Percentiles rank a stretch among this genome's conserved stretches.
Conservation (phyloP, 1,140 invertebrate species). For the Anoplophora glabripennis region DNA sequence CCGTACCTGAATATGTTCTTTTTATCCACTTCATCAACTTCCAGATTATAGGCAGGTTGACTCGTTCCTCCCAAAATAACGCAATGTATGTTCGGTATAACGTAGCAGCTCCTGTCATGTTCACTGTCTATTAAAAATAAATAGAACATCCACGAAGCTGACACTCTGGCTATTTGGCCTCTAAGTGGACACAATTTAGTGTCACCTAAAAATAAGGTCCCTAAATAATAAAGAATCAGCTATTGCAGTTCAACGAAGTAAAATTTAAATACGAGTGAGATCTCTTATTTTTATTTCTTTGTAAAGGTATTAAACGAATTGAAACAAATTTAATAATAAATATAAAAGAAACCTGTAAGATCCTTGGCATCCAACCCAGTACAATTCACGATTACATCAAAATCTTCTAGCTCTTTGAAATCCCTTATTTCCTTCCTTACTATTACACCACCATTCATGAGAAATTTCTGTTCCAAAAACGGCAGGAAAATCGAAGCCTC, state of each 20-base stretch:
- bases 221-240: neutral
- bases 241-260: too few relatives aligned
- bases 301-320: too few relatives aligned
- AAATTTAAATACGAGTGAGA: too few relatives aligned
- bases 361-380: slow-evolving; percentile 61
- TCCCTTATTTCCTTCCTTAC: slow-evolving; percentile 21
- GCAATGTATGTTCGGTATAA: slow-evolving; percentile 68
- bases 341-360: neutral
- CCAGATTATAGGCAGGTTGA: slow-evolving; percentile 63
- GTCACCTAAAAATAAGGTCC: slow-evolving; percentile 55
- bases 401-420: slow-evolving; percentile 55
- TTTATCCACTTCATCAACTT: slow-evolving; percentile 56
- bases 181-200: slow-evolving; percentile 59
- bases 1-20: slow-evolving; percentile 56
- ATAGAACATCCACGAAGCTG: slow-evolving; percentile 62
- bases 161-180: slow-evolving; percentile 66
- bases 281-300: too few relatives aligned
- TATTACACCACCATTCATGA: slow-evolving; percentile 55
- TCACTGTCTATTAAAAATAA: slow-evolving; percentile 56
- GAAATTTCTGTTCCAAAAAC: slow-evolving; percentile 60
- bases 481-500: slow-evolving; percentile 60
- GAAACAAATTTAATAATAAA: too few relatives aligned
- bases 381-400: slow-evolving; percentile 72
- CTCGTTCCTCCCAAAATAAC: slow-evolving; percentile 74
- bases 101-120: slow-evolving; percentile 64